phyloP scores from a whole-genome alignment of 2,888 invertebrate species.

The Papilio demoleus region DNA sequence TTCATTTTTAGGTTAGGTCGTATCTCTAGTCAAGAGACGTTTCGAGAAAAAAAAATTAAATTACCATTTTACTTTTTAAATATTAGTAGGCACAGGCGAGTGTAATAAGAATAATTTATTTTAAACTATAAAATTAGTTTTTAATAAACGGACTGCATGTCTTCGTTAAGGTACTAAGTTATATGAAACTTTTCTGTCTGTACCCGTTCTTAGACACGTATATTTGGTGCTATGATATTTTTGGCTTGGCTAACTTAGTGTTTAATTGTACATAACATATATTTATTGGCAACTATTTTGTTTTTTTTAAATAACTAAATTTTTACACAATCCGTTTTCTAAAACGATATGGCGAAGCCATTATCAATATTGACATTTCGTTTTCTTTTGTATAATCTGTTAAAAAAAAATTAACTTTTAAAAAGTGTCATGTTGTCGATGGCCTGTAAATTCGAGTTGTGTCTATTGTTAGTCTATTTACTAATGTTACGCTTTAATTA shows the following conservation, averaged over 20 bases:
- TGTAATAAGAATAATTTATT: constrained; percentile 76
- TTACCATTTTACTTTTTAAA: constrained; percentile 80
- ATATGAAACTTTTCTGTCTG: constrained; percentile 79
- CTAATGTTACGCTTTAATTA: constrained; percentile 72
- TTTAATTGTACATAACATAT: constrained; percentile 72
- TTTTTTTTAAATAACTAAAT: constrained; percentile 50
- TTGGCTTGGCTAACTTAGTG: constrained; percentile 81
- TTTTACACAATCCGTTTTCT: constrained; percentile 38
- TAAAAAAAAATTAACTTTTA: constrained; percentile 9
- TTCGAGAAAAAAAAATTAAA: constrained; percentile 69
- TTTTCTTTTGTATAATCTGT: constrained; percentile 31
- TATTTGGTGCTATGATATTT: constrained; percentile 81
- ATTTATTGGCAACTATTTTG: constrained; percentile 76
- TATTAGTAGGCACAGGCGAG: constrained; percentile 72
- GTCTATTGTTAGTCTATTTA: constrained; percentile 47
- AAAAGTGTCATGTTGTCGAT: not conserved
- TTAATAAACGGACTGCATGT: constrained; percentile 68
- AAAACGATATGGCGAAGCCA: constrained; percentile 66
- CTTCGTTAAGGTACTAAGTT: constrained; percentile 51
- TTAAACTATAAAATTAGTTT: constrained; percentile 48
- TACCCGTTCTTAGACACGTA: constrained; percentile 68
- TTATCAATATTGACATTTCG: constrained; percentile 48
- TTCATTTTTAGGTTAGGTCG: constrained; percentile 75
- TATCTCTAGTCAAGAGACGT: constrained; percentile 83
- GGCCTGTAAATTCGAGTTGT: constrained; percentile 41